phyloP scores from a whole-genome alignment of 2,888 invertebrate species.

The Limnephilus marmoratus region DNA sequence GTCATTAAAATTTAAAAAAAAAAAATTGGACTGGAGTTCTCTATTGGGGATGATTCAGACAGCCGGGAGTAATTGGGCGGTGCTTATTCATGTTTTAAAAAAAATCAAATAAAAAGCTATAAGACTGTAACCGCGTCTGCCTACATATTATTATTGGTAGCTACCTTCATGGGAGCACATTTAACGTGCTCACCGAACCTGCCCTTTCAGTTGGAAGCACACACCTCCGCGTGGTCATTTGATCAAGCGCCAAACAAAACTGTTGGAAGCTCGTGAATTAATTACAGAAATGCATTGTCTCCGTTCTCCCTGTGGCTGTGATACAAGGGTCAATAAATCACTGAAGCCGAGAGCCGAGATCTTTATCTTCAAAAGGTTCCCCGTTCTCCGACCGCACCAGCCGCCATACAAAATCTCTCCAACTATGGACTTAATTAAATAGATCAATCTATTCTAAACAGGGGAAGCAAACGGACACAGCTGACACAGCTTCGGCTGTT shows the following conservation, averaged over 20 bases:
- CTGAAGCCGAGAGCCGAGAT: slow-evolving; percentile 6
- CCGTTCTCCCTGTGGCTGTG: neutral
- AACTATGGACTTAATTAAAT: slow-evolving; percentile 41
- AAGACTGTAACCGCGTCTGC: neutral
- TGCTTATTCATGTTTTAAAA: too few species aligned
- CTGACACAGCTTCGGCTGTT: too few species aligned
- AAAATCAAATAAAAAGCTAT: too few species aligned
- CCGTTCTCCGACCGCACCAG: neutral
- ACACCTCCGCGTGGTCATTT: neutral
- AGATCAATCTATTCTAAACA: slow-evolving; percentile 4
- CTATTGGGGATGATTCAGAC: too few species aligned
- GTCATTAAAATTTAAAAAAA: too few species aligned
- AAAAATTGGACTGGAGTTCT: too few species aligned
- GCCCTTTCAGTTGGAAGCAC: neutral
- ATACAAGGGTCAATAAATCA: slow-evolving; percentile 46
- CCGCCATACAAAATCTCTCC: slow-evolving; percentile 16
- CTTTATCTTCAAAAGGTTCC: slow-evolving; percentile 23
- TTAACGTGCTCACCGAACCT: neutral
- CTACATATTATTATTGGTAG: neutral
- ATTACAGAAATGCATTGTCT: slow-evolving; percentile 28
- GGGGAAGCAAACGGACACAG: neutral
- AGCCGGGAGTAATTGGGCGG: too few species aligned
- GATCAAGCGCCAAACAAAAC: neutral
- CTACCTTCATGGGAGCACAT: neutral
- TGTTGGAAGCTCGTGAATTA: neutral